Evolutionary conservation across 2,888 invertebrate species (phyloP), one percentile per base, ranked within the genome.

Genomic region (Lepidocyrtoides sp.): DNA sequence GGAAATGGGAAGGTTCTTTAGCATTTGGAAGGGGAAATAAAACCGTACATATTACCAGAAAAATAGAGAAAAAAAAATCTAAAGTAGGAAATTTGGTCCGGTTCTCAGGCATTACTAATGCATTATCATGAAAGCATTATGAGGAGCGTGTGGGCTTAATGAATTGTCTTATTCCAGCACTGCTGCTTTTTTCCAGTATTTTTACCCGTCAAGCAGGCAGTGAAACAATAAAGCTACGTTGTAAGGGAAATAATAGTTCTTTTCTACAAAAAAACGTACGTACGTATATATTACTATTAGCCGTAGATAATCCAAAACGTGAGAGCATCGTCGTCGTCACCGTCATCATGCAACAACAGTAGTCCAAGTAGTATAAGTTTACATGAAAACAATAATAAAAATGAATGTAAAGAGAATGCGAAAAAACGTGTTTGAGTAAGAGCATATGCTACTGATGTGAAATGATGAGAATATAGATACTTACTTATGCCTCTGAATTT

Each of bases 61-160:
- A 41, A 41, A 41, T 41, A 10, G 10, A 26, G 26, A 20, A 0
- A 41, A 48, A 48, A 48, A 75, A 75, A 48, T 75, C 48, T 36
- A 36, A n/a, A 69, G 23, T 60, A 14, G 14, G 48, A 75, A 75
- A 75, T 36, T 72, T 85, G 85, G 32, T 85, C 51, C 36, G 54
- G 72, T 85, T 85, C 85, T 41, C 85, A 85, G 26, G 72, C 85
- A 85, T 72, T 85, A 85, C 72, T 85, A 85, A 85, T 85, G 85
- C 72, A 85, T 85, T 85, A 72, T 29, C 84, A 84, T 44, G 69
- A 84, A 84, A 69, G 84, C 84, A 51, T 84, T 72, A 86, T 77
- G 77, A 86, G 44, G 77, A 86, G 44, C 41, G 23, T 75, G 57
- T 57, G 60, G 57, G 26, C 32, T 32, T 77, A 86, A 86, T 86